Evolutionary conservation across 2,113 vertebrate species (phyloP).

Genomic region (Tragulus kanchil): DNA sequence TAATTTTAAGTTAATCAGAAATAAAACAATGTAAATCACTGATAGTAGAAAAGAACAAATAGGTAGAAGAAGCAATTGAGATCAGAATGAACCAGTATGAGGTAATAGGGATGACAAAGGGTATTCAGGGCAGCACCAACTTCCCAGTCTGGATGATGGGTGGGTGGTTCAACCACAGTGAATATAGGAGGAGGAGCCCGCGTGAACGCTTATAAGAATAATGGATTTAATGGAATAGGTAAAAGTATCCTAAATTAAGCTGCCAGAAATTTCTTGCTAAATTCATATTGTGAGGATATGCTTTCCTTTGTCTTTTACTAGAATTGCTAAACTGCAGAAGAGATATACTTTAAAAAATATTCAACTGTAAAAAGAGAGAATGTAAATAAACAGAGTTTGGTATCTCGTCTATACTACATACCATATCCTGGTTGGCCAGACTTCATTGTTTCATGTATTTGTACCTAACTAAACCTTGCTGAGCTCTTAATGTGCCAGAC

Average conservation of each 20-base stretch:
- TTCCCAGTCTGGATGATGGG: too few relatives aligned
- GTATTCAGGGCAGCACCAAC: fast-evolving
- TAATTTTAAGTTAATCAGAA: conserved; percentile 18
- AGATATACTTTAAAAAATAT: too few relatives aligned
- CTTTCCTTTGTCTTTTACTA: too few relatives aligned
- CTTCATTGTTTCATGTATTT: neutral
- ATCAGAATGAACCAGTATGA: neutral
- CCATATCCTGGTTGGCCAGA: neutral
- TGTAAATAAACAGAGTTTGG: neutral
- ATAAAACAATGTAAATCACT: neutral
- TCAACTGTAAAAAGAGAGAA: neutral
- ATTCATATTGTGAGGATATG: too few relatives aligned
- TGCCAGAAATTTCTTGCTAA: too few relatives aligned
- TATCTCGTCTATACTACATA: neutral
- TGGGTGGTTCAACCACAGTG: too few relatives aligned
- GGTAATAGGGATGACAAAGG: neutral
- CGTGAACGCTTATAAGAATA: neutral
- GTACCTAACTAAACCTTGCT: neutral
- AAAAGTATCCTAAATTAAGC: too few relatives aligned
- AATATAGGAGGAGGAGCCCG: neutral
- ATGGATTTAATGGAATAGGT: too few relatives aligned
- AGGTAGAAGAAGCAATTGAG: neutral
- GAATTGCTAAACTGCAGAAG: too few relatives aligned
- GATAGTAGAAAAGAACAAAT: neutral
- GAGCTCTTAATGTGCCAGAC: neutral